These are phyloP conservation scores for Riparia riparia DNA, from an alignment of 2,113 vertebrate genomes.

Conservation along the genomic window DNA sequence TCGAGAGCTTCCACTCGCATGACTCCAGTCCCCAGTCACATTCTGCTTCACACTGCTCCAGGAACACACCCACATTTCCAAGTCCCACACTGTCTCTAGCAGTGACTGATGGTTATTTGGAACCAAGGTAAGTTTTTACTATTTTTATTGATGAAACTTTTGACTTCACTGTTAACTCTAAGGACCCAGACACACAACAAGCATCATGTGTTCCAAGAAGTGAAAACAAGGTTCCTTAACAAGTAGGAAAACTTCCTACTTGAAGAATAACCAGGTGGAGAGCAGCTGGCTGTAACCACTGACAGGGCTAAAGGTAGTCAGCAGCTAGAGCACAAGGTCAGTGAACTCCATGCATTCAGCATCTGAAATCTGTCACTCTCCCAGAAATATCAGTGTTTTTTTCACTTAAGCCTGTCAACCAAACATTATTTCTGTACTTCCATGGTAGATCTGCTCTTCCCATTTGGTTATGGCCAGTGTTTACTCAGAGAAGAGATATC, in stretches of 20 bases:
- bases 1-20: neutral
- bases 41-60: neutral
- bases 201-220: neutral
- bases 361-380: neutral
- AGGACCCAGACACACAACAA: neutral
- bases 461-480: neutral
- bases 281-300: neutral
- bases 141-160: neutral
- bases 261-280: neutral
- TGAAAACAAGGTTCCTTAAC: neutral
- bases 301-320: neutral
- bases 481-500: neutral
- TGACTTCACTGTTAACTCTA: neutral
- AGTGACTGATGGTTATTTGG: neutral
- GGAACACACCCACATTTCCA: neutral
- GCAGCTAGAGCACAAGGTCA: neutral
- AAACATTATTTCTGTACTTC: neutral
- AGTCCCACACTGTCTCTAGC: neutral
- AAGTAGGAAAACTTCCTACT: neutral
- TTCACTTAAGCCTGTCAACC: neutral
- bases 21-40: neutral
- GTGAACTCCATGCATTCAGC: neutral
- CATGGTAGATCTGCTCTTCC: neutral
- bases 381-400: neutral
- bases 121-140: neutral